Evolutionary conservation across 2,113 vertebrate species (phyloP), one percentile per base, ranked within the genome.

Genomic region (Chloropsis cyanopogon): DNA sequence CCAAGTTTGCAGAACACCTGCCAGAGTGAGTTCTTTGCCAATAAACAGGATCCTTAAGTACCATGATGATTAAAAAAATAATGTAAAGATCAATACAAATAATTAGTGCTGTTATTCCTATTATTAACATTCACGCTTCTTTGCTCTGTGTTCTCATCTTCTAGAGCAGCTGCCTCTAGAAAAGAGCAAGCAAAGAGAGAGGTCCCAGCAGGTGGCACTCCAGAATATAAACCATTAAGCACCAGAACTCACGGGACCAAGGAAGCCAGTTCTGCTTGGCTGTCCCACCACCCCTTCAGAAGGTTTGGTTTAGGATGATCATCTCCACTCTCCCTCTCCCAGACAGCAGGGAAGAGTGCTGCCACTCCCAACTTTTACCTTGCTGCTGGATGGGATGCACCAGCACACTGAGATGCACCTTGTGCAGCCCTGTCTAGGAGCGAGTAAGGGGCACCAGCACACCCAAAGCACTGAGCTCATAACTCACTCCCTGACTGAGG

Each of bases 161-260:
- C 70, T 54, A 24, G 63, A 88, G 41, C 16, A 93, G 56, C 26
- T 75, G 35, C 31, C 53, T 77, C 73, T 8, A 63, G 75, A 76
- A 75, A 61, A 69, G 28, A 59, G n/a, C 3, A 1, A 22, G 31
- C 0, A 0, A 63, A 78, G 33, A 69, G 46, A 44, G 63, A 59
- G 49, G 26, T 56, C 64, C 90, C 95, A 96, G 88, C 63, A 96
- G 94, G 80, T 95, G 93, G 94, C 94, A 95, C 82, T 81, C 90
- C 94, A 81, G 54, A 96, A 95, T 70, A 68, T 0, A 39, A 73
- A 86, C 70, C 79, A 59, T 25, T 26, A 47, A 56, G 39, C 49
- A 60, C 42, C 33, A 44, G 24, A 14, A 22, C 12, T 53, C 6
- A 1, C 4, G 5, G 14, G 22, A 82, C 46, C 47, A 86, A 37